phyloP scores from a whole-genome alignment of 2,888 invertebrate species.

The Rhimphoctona megacephalus region DNA sequence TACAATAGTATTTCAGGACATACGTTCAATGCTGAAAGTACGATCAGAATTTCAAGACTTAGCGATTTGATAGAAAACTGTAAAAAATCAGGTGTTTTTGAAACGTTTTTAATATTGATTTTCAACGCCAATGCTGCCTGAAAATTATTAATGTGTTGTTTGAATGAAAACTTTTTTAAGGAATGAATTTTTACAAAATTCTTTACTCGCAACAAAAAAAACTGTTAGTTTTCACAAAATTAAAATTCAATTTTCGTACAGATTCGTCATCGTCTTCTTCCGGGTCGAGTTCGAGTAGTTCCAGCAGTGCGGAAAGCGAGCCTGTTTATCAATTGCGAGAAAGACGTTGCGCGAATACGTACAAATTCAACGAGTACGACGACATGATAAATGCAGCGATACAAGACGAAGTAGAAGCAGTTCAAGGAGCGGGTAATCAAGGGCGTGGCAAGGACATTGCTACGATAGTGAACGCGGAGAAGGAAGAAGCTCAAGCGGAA shows the following conservation, averaged over 20 bases:
- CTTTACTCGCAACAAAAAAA: not conserved
- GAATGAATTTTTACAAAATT: too few relatives aligned
- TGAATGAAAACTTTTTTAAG: too few relatives aligned
- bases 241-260: constrained; percentile 19
- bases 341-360: constrained; percentile 92
- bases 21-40: not conserved
- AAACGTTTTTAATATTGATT: not conserved
- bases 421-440: constrained; percentile 92
- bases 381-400: constrained; percentile 97
- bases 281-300: constrained; percentile 80
- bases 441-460: constrained; percentile 96
- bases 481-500: constrained; percentile 87
- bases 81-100: not conserved
- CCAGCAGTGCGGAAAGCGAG: constrained; percentile 88
- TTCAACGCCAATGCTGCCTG: too few relatives aligned
- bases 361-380: constrained; percentile 97
- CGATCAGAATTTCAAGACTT: not conserved
- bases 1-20: too few relatives aligned
- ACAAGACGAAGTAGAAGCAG: constrained; percentile 90
- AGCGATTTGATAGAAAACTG: not conserved
- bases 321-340: constrained; percentile 95
- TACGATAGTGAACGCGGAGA: constrained; percentile 92
- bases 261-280: constrained; percentile 77
- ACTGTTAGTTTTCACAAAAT: not conserved
- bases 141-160: too few relatives aligned